Evolutionary conservation across 2,113 vertebrate genomes (phyloP).

Genomic region (Rhinogobius similis): DNA sequence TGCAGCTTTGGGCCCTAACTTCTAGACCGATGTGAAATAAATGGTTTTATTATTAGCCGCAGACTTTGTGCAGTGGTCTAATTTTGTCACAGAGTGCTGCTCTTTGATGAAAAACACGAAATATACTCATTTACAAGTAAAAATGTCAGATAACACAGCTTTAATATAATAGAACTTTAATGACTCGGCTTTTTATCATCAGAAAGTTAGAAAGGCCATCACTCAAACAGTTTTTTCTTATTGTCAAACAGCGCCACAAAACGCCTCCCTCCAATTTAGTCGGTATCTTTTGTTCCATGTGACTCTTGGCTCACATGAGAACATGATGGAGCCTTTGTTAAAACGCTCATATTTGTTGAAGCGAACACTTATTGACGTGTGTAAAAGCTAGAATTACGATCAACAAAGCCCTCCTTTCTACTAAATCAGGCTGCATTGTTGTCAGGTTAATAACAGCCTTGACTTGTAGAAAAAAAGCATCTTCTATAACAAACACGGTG

Average conservation of each 20-base stretch:
- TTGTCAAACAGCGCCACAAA: neutral
- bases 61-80: too few species aligned
- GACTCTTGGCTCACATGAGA: neutral
- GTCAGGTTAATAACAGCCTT: conserved; percentile 30
- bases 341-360: conserved; percentile 22
- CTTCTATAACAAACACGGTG: too few species aligned
- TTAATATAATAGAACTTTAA: too few species aligned
- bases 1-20: too few species aligned
- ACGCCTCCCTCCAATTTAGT: neutral
- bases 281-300: conserved; percentile 17
- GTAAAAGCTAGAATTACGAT: conserved; percentile 12
- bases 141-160: too few species aligned
- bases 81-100: too few species aligned
- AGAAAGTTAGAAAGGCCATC: neutral
- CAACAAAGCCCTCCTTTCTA: conserved; percentile 15
- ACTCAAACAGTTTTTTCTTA: neutral
- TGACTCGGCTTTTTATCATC: too few species aligned
- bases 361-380: conserved; percentile 14
- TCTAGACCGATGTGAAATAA: too few species aligned
- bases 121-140: too few species aligned
- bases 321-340: conserved; percentile 7
- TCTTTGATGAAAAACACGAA: too few species aligned
- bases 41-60: too few species aligned
- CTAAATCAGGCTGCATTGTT: conserved; percentile 32
- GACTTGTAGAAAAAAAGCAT: conserved; percentile 7